Percentiles rank a stretch among this genome's conserved stretches.
Conservation (phyloP, 1,140 invertebrate genomes). For the Ridgeia piscesae region DNA sequence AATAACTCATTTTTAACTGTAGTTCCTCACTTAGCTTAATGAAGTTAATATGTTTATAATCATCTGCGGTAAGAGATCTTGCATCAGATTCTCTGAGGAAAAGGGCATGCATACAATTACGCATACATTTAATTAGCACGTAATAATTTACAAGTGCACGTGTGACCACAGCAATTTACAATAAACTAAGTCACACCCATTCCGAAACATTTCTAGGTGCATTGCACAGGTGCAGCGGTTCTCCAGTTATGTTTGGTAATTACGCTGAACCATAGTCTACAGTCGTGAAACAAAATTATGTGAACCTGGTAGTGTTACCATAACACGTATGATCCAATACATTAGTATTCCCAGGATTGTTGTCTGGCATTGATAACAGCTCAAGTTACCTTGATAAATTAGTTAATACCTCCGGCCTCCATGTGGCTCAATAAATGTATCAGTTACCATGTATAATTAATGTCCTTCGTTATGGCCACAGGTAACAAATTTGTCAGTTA, state of each 20-base stretch:
- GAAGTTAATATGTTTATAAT: not conserved
- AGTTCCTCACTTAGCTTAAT: not conserved
- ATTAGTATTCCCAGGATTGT: too few species aligned
- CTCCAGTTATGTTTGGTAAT: not conserved
- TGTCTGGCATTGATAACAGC: not conserved
- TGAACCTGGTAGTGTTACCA: too few species aligned
- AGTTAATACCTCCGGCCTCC: not conserved
- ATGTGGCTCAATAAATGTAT: not conserved
- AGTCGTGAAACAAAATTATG: not conserved
- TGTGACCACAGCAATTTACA: not conserved
- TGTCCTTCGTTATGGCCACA: not conserved
- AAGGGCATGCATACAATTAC: not conserved
- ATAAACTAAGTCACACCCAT: not conserved
- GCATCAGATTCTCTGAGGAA: not conserved
- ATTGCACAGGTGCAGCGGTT: not conserved
- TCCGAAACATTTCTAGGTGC: not conserved
- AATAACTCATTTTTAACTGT: not conserved
- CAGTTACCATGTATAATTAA: constrained; percentile 2
- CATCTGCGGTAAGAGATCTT: not conserved
- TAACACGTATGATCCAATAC: too few species aligned
- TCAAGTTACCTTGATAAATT: not conserved
- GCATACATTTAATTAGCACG: not conserved
- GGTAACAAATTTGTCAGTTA: not conserved
- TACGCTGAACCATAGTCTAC: not conserved
- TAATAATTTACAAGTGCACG: not conserved